Conservation (phyloP, 2,888 invertebrate genomes). For the Arrhopalites spinosus region DNA sequence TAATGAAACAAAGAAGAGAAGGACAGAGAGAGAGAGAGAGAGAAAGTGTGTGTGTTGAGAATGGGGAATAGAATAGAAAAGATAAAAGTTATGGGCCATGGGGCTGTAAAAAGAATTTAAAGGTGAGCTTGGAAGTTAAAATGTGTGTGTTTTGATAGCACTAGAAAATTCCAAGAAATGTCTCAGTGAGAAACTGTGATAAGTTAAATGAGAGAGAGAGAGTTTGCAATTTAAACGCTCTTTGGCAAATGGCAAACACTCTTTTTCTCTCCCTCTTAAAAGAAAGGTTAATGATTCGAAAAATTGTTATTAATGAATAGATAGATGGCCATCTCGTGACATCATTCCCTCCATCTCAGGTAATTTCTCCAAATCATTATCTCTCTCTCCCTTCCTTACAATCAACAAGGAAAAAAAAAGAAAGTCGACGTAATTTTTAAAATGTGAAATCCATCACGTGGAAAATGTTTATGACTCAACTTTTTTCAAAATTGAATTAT, state of each 20-base stretch:
- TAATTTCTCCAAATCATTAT: conserved; percentile 1
- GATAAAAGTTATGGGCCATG: conserved; percentile 22
- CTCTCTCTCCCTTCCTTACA: not conserved
- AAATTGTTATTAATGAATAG: conserved; percentile 47
- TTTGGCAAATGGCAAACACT: not conserved
- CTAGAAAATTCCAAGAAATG: not conserved
- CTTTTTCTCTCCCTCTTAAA: not conserved
- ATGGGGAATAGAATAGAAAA: not conserved
- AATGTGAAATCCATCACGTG: too few relatives aligned
- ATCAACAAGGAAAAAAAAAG: not conserved
- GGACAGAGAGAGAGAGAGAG: not conserved
- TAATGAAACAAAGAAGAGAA: conserved; percentile 10
- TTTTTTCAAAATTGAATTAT: too few relatives aligned
- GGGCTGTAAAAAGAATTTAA: conserved; percentile 17
- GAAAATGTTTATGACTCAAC: too few relatives aligned
- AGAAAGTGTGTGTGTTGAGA: not conserved
- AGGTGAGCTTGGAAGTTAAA: conserved; percentile 17
- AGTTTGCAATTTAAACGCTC: not conserved
- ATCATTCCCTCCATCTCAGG: conserved; percentile 8
- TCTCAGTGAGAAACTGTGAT: not conserved
- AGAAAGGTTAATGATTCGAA: conserved; percentile 48
- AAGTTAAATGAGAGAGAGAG: conserved; percentile 4
- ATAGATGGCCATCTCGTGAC: conserved; percentile 4
- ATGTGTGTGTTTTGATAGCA: conserved; percentile 22
- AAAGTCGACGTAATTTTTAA: not conserved